Evolutionary conservation across 2,888 invertebrate genomes (phyloP).

Genomic region (Acanthococcus lagerstroemiae): DNA sequence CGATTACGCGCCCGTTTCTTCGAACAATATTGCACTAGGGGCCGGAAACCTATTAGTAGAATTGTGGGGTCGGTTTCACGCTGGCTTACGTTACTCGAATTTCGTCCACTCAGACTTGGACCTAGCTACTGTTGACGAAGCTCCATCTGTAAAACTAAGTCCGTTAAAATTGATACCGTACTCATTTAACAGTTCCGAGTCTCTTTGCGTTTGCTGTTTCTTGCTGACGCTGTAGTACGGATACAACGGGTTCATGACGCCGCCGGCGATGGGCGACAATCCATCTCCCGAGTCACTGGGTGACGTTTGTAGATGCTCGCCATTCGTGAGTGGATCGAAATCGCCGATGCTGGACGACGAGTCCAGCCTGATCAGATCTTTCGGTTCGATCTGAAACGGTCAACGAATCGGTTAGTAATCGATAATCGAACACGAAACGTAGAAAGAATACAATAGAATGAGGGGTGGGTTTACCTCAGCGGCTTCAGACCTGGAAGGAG

Average conservation of each 20-base stretch:
- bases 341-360: conserved; percentile 56
- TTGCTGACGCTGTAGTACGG: conserved; percentile 41
- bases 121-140: conserved; percentile 7
- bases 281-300: conserved; percentile 19
- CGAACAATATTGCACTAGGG: not conserved
- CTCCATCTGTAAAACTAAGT: conserved; percentile 39
- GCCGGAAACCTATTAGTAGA: no score
- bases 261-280: conserved; percentile 38
- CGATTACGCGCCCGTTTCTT: not conserved
- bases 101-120: conserved; percentile 33
- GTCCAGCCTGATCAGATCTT: conserved; percentile 57
- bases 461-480: not conserved
- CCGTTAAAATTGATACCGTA: conserved; percentile 62
- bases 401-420: not conserved
- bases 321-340: conserved; percentile 55
- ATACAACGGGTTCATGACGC: conserved; percentile 47
- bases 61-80: no score
- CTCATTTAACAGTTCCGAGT: conserved; percentile 56
- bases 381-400: conserved; percentile 35
- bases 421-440: not conserved
- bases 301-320: conserved; percentile 43
- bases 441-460: no score
- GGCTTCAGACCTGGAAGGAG: not conserved
- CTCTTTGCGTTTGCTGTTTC: conserved; percentile 44
- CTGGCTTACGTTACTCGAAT: no score